A percentile compares a stretch with the other conserved stretches of the same genome.
Evolutionary conservation across 2,888 invertebrate species (phyloP).

Genomic region (Nomada flava): DNA sequence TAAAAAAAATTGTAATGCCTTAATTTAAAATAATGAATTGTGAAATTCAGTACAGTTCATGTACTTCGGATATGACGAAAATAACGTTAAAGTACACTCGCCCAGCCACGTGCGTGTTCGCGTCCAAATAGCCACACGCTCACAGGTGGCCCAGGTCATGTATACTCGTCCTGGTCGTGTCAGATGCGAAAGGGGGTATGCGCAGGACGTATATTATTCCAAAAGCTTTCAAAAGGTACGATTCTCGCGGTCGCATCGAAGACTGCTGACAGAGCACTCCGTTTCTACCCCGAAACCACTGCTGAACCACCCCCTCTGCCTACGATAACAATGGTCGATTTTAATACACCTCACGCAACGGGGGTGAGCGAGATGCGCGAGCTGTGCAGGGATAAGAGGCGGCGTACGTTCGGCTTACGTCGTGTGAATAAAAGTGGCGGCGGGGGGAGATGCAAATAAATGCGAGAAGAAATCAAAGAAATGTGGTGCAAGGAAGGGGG

Average conservation of each 20-base stretch:
- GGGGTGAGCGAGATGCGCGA: constrained; percentile 38
- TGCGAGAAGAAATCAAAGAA: constrained; percentile 5
- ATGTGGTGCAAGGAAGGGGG: constrained; percentile 17
- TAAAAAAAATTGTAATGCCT: not conserved
- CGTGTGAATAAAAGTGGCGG: constrained; percentile 72
- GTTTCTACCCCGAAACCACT: constrained; percentile 35
- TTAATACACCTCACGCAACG: constrained; percentile 73
- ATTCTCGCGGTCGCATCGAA: constrained; percentile 75
- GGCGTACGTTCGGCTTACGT: constrained; percentile 72
- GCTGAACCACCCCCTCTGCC: constrained; percentile 26
- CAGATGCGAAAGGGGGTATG: constrained; percentile 5
- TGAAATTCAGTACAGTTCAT: not conserved
- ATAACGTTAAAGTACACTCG: not conserved
- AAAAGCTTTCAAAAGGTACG: constrained; percentile 71
- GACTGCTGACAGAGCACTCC: constrained; percentile 57
- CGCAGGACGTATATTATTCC: constrained; percentile 69
- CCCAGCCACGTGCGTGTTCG: constrained; percentile 46
- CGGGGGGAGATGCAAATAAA: not conserved
- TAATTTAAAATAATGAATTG: not conserved
- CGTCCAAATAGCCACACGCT: constrained; percentile 49
- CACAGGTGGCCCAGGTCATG: constrained; percentile 61
- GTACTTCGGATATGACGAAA: not conserved
- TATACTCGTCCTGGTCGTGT: constrained; percentile 16
- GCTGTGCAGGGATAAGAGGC: constrained; percentile 12
- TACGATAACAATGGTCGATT: constrained; percentile 74